Evolutionary conservation across 2,888 invertebrate genomes (phyloP).

Genomic region (Trypoxylon attenuatum): DNA sequence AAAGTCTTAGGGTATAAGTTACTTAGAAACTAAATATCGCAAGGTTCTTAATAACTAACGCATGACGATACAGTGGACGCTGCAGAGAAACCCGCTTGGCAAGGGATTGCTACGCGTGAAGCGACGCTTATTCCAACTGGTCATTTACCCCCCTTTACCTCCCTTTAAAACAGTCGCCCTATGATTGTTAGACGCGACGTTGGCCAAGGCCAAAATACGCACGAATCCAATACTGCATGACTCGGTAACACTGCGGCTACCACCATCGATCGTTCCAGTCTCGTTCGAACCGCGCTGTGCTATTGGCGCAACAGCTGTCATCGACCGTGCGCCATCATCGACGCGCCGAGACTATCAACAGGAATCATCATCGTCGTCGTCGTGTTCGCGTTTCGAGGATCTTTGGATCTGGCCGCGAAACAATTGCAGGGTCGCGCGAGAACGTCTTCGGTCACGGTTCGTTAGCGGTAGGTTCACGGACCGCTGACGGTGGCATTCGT

Average conservation of each 20-base stretch:
- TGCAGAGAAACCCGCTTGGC: constrained; percentile 4
- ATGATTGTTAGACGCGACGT: background rate
- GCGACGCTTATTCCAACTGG: constrained; percentile 2
- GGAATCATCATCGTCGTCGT: background rate
- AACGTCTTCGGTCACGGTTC: background rate
- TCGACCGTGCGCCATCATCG: constrained; percentile 6
- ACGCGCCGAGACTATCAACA: background rate
- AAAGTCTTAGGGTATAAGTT: constrained; percentile 57
- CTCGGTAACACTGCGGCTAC: constrained; percentile 8
- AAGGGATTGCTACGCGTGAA: background rate
- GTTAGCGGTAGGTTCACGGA: constrained; percentile 38
- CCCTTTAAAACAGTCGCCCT: background rate
- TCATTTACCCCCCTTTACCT: no score
- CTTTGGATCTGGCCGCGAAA: constrained; percentile 16
- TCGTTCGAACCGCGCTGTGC: constrained; percentile 14
- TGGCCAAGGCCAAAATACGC: constrained; percentile 7
- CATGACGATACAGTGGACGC: constrained; percentile 27
- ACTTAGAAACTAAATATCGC: constrained; percentile 53
- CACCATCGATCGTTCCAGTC: constrained; percentile 12
- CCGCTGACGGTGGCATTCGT: constrained; percentile 37
- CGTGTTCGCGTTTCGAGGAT: background rate
- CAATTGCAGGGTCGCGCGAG: constrained; percentile 17
- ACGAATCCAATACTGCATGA: constrained; percentile 31
- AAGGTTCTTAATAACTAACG: constrained; percentile 39
- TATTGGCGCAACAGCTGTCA: constrained; percentile 12